phyloP scores from a whole-genome alignment of 2,113 vertebrate genomes.

The Heterochromis multidens region DNA sequence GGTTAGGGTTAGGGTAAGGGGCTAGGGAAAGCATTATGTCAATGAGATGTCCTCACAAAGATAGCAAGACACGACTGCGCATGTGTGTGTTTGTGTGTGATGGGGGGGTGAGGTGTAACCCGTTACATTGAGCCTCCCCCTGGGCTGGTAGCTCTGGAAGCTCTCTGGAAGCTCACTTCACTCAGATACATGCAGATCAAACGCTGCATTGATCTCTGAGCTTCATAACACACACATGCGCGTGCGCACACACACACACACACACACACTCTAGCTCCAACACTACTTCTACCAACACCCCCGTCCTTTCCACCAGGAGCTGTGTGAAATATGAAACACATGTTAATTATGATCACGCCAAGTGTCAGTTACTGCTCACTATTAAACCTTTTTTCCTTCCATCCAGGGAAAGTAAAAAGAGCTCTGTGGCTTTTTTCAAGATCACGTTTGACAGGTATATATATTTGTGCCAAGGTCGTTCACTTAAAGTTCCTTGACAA shows the following conservation, averaged over 20 bases:
- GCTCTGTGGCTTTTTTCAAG: neutral
- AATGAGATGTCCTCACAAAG: too few species aligned
- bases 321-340: constrained; percentile 58
- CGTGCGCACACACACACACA: neutral
- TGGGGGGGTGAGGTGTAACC: constrained; percentile 35
- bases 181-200: constrained; percentile 69
- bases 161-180: constrained; percentile 62
- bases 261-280: neutral
- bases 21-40: too few species aligned
- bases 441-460: neutral
- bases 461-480: neutral
- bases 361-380: constrained; percentile 29
- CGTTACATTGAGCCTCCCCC: constrained; percentile 43
- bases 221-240: constrained; percentile 24
- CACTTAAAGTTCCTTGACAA: neutral
- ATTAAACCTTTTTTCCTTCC: constrained; percentile 6
- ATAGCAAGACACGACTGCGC: too few species aligned
- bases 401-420: neutral
- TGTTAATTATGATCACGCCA: constrained; percentile 48
- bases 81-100: neutral
- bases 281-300: constrained; percentile 10
- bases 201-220: constrained; percentile 65
- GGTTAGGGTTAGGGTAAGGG: too few species aligned
- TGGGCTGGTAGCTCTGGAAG: constrained; percentile 62
- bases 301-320: constrained; percentile 28